Evolutionary conservation across 1,140 invertebrate species (phyloP).

Genomic region (Drosophila gunungcola): DNA sequence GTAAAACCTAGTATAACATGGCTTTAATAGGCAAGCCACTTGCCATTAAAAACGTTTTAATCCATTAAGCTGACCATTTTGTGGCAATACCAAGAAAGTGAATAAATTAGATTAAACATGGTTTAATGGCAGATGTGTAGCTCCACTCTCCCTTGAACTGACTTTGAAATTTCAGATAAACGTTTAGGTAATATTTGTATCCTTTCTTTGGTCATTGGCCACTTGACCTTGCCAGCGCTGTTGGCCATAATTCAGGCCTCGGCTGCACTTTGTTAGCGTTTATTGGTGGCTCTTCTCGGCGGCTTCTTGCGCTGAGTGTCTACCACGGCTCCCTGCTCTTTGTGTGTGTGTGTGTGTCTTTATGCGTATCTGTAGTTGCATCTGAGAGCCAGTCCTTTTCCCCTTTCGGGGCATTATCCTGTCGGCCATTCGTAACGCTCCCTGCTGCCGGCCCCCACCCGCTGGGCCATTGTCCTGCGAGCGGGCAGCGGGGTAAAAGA

Average conservation of each 20-base stretch:
- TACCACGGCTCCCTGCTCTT: conserved; percentile 8
- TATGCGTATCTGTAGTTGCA: conserved; percentile 20
- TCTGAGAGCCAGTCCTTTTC: conserved; percentile 6
- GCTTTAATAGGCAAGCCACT: too few relatives aligned
- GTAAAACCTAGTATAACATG: too few relatives aligned
- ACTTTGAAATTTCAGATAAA: neutral
- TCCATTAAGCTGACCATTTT: neutral
- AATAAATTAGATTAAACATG: conserved; percentile 7
- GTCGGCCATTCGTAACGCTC: conserved; percentile 56
- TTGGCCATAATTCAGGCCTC: conserved; percentile 26
- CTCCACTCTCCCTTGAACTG: neutral
- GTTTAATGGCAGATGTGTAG: conserved; percentile 4
- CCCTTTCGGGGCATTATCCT: conserved; percentile 52
- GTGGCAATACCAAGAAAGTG: neutral
- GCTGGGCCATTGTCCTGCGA: conserved; percentile 56
- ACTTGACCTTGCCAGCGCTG: conserved; percentile 31
- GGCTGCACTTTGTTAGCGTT: conserved; percentile 37
- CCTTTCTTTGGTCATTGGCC: conserved; percentile 13
- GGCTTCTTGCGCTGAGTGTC: conserved; percentile 4
- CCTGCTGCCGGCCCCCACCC: conserved; percentile 45
- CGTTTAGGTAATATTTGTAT: neutral
- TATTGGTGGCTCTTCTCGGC: conserved; percentile 50
- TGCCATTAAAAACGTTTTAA: neutral
- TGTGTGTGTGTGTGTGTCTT: conserved; percentile 10
- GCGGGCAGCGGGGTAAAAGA: conserved; percentile 36